These are phyloP conservation scores for Labeo catla DNA, from an alignment of 2,113 vertebrate species.

Conservation along the genomic window DNA sequence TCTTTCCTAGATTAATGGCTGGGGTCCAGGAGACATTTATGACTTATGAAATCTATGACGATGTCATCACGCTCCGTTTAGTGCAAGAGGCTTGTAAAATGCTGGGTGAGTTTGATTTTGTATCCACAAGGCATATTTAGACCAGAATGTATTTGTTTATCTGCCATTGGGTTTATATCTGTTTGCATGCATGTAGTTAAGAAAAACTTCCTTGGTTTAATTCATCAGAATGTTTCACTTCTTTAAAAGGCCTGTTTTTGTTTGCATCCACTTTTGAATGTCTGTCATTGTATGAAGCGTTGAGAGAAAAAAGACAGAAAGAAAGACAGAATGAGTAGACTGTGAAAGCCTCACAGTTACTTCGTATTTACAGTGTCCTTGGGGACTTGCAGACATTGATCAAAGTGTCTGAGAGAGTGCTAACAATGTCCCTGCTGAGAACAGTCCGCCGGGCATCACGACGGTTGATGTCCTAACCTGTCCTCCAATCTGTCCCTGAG, in stretches of 20 bases:
- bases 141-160: background rate
- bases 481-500: slow-evolving; percentile 7
- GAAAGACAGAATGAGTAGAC: background rate
- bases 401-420: slow-evolving; percentile 46
- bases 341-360: slow-evolving; percentile 2
- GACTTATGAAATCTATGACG: slow-evolving; percentile 78
- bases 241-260: slow-evolving; percentile 20
- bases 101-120: slow-evolving; percentile 67
- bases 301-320: background rate
- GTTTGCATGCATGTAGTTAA: background rate
- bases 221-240: slow-evolving; percentile 14
- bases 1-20: slow-evolving; percentile 64
- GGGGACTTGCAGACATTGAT: slow-evolving; percentile 39
- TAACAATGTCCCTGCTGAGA: slow-evolving; percentile 63
- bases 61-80: slow-evolving; percentile 73
- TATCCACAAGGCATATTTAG: background rate
- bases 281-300: background rate
- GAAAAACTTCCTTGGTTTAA: background rate
- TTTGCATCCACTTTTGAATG: background rate
- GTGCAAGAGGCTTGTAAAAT: slow-evolving; percentile 75
- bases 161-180: background rate
- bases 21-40: slow-evolving; percentile 77
- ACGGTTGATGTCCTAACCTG: slow-evolving; percentile 11
- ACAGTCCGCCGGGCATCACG: slow-evolving; percentile 24
- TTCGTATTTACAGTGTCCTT: slow-evolving; percentile 31